Evolutionary conservation across 2,888 invertebrate species (phyloP), one percentile per base, ranked within the genome.

Genomic region (Bugula neritina): DNA sequence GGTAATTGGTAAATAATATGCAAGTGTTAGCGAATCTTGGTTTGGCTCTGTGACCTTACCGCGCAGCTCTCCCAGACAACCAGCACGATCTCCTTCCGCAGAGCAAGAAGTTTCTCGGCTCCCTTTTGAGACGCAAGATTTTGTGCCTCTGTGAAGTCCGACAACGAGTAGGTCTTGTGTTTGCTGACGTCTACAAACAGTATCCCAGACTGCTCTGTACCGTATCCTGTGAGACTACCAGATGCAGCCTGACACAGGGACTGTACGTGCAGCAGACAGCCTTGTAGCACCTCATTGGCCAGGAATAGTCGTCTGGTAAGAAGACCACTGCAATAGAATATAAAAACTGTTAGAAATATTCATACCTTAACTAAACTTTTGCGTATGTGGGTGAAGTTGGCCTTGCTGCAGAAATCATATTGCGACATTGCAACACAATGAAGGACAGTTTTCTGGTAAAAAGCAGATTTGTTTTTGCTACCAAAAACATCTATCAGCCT

Each of bases 41-140:
- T n/a, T n/a, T n/a, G n/a, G n/a, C n/a, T n/a, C n/a, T n/a, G n/a
- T n/a, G n/a, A n/a, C 79, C 82, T 79, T 74, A 83, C 83, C 35
- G 81, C 80, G 76, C 83, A 83, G 0, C 82, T 79, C 71, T 83
- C 80, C 80, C 80, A 83, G 10, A 82, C 81, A 52, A 82, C 76
- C 29, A 80, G 79, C 31, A 82, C 78, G 52, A 83, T 77, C 54
- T 78, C 79, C 43, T 77, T 76, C 35, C 81, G 73, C n/a, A 83
- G 77, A 13, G 76, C 75, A 29, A 73, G 75, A 70, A 83, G 73
- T 75, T 80, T 77, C 54, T 76, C 74, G 58, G 79, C 74, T 0
- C 82, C 80, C 23, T 71, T 55, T 27, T 77, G 74, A 54, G 78
- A 76, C 73, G 82, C 80, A 3, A 74, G 69, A 17, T 74, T 74